A percentile compares a stretch with the other conserved stretches of the same genome.
These are phyloP conservation scores for Haliaeetus leucogaster DNA, from an alignment of 2,113 vertebrate species.

Conservation along the genomic window DNA sequence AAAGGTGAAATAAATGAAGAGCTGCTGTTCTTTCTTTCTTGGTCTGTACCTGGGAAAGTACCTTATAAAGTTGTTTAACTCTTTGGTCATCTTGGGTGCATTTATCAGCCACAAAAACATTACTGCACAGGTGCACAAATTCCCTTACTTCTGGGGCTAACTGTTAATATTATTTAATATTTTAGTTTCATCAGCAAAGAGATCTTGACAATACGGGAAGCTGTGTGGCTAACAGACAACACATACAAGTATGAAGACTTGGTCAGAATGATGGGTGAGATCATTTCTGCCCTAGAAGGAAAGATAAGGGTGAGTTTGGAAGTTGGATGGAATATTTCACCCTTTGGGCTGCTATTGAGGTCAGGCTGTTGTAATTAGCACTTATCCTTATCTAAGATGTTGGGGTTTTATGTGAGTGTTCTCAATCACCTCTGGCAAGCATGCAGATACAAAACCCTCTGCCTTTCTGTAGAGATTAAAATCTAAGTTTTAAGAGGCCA, in stretches of 20 bases:
- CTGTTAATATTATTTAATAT: neutral
- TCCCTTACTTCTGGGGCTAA: neutral
- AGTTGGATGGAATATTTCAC: neutral
- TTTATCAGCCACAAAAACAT: neutral
- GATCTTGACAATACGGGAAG: constrained; percentile 94
- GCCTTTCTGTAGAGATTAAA: neutral
- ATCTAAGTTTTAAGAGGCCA: neutral
- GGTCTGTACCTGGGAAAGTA: neutral
- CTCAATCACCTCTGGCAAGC: neutral
- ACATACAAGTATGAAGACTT: constrained; percentile 97
- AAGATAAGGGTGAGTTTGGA: constrained; percentile 83
- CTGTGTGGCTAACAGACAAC: constrained; percentile 98
- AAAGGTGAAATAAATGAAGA: neutral
- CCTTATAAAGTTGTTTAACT: neutral
- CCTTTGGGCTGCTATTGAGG: neutral
- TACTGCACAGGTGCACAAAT: neutral
- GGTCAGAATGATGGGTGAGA: constrained; percentile 98
- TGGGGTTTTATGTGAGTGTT: neutral
- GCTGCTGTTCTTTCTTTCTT: neutral
- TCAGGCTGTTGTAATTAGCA: neutral
- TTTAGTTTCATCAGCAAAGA: constrained; percentile 90
- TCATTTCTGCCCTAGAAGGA: constrained; percentile 89
- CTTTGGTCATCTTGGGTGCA: neutral
- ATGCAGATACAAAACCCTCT: neutral
- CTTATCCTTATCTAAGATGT: neutral